Evolutionary conservation across 2,797 vertebrate species (phyloP).

Genomic region (Enteromius treurensis): DNA sequence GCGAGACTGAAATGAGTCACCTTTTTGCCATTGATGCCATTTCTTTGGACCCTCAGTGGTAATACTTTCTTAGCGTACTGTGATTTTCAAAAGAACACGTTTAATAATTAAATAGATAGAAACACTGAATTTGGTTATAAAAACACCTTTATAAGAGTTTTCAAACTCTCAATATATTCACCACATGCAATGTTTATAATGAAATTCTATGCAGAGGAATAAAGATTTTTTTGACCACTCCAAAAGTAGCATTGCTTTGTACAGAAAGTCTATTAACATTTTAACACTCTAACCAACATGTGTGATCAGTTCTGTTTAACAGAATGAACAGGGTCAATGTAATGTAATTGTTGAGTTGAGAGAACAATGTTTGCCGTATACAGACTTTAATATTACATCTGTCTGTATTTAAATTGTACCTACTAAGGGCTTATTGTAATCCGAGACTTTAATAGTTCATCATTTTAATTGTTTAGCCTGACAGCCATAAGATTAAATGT

Average conservation of each 20-base stretch:
- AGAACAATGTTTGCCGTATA: neutral
- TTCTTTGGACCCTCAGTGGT: neutral
- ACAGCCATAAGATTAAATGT: constrained; percentile 7
- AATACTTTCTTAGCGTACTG: neutral
- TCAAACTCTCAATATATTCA: neutral
- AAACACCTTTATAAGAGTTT: neutral
- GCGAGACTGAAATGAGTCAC: neutral
- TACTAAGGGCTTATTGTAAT: neutral
- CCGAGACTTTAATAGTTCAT: constrained; percentile 14
- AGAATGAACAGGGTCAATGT: neutral
- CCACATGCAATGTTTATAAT: neutral
- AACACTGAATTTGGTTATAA: neutral
- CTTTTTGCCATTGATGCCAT: neutral
- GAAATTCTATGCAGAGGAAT: neutral
- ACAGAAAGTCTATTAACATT: neutral
- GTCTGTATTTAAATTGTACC: neutral
- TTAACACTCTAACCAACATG: neutral
- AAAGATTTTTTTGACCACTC: neutral
- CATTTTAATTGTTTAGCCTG: constrained; percentile 23
- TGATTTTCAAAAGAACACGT: neutral
- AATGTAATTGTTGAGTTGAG: neutral
- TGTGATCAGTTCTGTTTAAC: neutral
- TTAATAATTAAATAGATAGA: neutral
- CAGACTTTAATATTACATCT: neutral
- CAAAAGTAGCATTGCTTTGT: neutral